Conservation (phyloP, 2,888 invertebrate species). For the Diplolepis rosae region DNA sequence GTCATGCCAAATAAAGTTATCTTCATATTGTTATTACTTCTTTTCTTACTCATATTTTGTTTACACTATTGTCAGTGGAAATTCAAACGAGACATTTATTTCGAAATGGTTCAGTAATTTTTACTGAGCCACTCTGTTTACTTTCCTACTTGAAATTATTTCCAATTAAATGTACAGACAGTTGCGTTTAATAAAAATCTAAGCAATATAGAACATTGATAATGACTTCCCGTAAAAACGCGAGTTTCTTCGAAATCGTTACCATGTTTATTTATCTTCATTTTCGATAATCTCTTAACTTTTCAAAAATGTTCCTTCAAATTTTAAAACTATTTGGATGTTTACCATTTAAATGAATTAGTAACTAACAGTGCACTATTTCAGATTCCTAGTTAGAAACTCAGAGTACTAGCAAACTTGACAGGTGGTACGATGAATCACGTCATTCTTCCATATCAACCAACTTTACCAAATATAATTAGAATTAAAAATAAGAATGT, state of each 20-base stretch:
- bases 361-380: conserved; percentile 17
- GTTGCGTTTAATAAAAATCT: too few relatives aligned
- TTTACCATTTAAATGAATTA: conserved; percentile 14
- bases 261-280: not conserved
- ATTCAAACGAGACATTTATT: too few relatives aligned
- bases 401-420: not conserved
- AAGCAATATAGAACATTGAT: too few relatives aligned
- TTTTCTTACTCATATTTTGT: not conserved
- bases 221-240: too few relatives aligned
- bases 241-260: too few relatives aligned
- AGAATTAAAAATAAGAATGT: not conserved
- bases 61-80: too few relatives aligned
- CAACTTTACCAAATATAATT: not conserved
- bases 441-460: not conserved
- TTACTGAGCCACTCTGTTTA: too few relatives aligned
- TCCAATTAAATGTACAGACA: too few relatives aligned
- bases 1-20: not conserved
- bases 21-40: not conserved
- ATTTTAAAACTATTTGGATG: not conserved
- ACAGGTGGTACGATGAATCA: conserved; percentile 18
- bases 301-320: not conserved
- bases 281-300: not conserved
- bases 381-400: conserved; percentile 4
- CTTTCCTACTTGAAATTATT: too few relatives aligned
- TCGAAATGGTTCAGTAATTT: too few relatives aligned